Evolutionary conservation across 2,888 invertebrate genomes (phyloP).

Genomic region (Drosophila robusta): DNA sequence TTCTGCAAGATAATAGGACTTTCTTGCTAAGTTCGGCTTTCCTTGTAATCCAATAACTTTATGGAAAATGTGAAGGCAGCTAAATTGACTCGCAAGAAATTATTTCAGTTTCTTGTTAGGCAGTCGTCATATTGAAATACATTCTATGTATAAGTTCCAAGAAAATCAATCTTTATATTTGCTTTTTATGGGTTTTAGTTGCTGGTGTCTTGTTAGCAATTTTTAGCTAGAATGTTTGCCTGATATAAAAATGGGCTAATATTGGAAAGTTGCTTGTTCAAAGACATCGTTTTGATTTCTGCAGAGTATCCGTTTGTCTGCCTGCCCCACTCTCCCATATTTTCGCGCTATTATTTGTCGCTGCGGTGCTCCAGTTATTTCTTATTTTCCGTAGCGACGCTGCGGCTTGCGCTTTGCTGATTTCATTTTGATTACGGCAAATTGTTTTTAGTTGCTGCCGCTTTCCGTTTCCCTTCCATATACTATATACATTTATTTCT

Average conservation of each 20-base stretch:
- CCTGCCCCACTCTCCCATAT: neutral
- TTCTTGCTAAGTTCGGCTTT: neutral
- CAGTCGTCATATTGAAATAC: too few species aligned
- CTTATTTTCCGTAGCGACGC: conserved; percentile 39
- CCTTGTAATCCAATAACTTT: too few species aligned
- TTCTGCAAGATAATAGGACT: conserved; percentile 18
- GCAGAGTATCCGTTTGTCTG: conserved; percentile 25
- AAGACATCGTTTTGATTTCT: neutral
- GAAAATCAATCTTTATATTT: too few species aligned
- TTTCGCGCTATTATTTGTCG: conserved; percentile 33
- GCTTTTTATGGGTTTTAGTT: too few species aligned
- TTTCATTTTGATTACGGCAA: conserved; percentile 79
- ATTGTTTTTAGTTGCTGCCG: conserved; percentile 73
- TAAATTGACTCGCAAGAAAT: neutral
- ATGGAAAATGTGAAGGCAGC: too few species aligned
- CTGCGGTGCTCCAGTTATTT: conserved; percentile 30
- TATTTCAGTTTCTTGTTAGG: neutral
- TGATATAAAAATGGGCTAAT: too few species aligned
- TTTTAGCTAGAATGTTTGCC: too few species aligned
- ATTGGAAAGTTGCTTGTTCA: too few species aligned
- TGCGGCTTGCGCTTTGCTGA: conserved; percentile 69
- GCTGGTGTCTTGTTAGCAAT: too few species aligned
- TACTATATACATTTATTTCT: conserved; percentile 28
- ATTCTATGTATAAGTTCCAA: too few species aligned
- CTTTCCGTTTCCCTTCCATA: conserved; percentile 29